Evolutionary conservation across 2,113 vertebrate genomes (phyloP).

Genomic region (Chionodraco myersi): DNA sequence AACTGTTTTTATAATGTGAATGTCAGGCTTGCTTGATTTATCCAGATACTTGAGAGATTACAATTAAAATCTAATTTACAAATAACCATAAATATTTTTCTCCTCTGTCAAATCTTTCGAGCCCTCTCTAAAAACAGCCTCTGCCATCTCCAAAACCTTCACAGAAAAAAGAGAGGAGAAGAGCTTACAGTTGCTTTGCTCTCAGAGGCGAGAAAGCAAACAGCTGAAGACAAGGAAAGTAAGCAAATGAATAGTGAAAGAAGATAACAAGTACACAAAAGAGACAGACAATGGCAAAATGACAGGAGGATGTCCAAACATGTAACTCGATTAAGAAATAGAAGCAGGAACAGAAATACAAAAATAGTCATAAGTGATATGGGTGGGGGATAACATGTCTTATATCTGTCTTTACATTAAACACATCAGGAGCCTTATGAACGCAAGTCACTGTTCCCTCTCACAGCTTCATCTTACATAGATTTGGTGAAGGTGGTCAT

Average conservation of each 20-base stretch:
- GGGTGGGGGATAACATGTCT: conserved; percentile 24
- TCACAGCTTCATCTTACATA: conserved; percentile 62
- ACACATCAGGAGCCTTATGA: conserved; percentile 28
- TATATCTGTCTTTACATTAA: conserved; percentile 22
- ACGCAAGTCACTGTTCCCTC: conserved; percentile 71
- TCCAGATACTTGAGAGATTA: conserved; percentile 57
- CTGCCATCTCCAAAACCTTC: conserved; percentile 58
- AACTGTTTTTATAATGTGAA: conserved; percentile 55
- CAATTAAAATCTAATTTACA: conserved; percentile 58
- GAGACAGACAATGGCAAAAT: conserved; percentile 18
- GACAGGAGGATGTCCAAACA: conserved; percentile 48
- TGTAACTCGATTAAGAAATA: conserved; percentile 27
- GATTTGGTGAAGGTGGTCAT: conserved; percentile 72
- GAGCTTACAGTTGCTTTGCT: conserved; percentile 60
- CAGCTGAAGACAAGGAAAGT: conserved; percentile 36
- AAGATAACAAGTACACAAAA: conserved; percentile 12
- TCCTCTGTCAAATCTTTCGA: conserved; percentile 43
- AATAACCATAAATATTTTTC: conserved; percentile 60
- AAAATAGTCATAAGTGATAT: conserved; percentile 36
- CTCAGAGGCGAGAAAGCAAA: conserved; percentile 51
- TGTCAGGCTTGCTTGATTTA: conserved; percentile 68
- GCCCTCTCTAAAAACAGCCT: conserved; percentile 54
- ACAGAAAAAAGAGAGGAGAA: conserved; percentile 55
- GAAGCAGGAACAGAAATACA: conserved; percentile 23
- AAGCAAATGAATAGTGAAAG: conserved; percentile 44